Base-by-base conservation (phyloP, 2,888 invertebrate genomes). In the Mesorhabditis belari region DNA sequence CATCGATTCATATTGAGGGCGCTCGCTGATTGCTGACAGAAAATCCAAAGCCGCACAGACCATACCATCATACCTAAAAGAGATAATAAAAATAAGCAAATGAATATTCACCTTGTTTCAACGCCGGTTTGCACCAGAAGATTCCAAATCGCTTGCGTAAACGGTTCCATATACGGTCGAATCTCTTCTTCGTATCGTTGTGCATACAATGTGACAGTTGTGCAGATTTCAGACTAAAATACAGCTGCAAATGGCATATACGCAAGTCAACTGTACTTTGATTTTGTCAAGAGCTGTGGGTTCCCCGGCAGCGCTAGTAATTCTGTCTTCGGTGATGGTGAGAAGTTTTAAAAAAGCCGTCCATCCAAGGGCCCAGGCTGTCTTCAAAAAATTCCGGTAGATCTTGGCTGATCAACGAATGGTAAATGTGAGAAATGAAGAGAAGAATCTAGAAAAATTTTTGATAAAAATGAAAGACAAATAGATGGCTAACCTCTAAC, bases 121-220 rank as follows among this genome's bases (percentile, higher is more conserved):
- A 49, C 57, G 51, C 68, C 72, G 21, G 73, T 75, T 5, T 63
- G 58, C 17, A 92, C 88, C 53, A 99, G 85, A 55, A 98, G 81
- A 65, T 88, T 88, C 95, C 96, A 96, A 59, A 93, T 89, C 55
- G 90, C 90, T 0, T 89, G 90, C n/a, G 96, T 94, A 85, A 98
- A 96, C 61, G 86, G 87, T 0, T 90, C 89, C 72, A 96, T 87
- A 82, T 89, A 92, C 0, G 89, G 88, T 12, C 87, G 87, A 82
- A 98, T 96, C 81, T 98, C 98, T 82, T 98, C 96, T 80, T 94
- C 93, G 79, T 98, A 99, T 81, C 95, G 94, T 77, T 92, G 90
- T 0, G 96, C 94, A 83, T 95, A 99, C 60, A 99, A 85, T 1
- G 83, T 87, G 12, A 94, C 88, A 81, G 94, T 94, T 81, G 95